A percentile compares a stretch with the other conserved stretches of the same genome.
Evolutionary conservation across 2,888 invertebrate genomes (phyloP).

Genomic region (Campaea margaritaria): DNA sequence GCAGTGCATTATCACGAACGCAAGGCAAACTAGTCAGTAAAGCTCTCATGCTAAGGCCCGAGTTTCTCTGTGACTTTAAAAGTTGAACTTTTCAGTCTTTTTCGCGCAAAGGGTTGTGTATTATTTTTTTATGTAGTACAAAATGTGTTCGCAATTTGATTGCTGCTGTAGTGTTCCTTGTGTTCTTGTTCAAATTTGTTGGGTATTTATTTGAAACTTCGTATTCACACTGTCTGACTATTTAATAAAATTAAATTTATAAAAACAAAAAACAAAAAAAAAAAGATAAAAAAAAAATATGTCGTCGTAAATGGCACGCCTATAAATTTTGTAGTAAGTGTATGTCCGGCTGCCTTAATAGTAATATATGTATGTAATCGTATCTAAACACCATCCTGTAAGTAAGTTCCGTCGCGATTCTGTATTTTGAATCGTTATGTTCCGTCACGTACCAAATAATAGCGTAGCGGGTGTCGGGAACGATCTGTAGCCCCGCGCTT

Average conservation of each 20-base stretch:
- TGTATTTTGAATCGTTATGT: constrained; percentile 38
- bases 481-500: constrained; percentile 20
- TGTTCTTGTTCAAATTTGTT: constrained; percentile 78
- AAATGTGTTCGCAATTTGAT: constrained; percentile 85
- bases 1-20: constrained; percentile 14
- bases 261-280: background rate
- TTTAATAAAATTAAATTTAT: constrained; percentile 55
- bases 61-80: constrained; percentile 75
- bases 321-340: constrained; percentile 63
- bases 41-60: constrained; percentile 53
- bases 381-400: constrained; percentile 65
- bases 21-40: constrained; percentile 32
- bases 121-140: constrained; percentile 85
- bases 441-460: constrained; percentile 81
- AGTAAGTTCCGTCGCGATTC: constrained; percentile 61
- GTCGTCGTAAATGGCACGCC: constrained; percentile 65
- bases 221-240: constrained; percentile 69
- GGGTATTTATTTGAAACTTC: constrained; percentile 79
- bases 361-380: constrained; percentile 55
- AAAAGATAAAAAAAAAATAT: constrained; percentile 57
- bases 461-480: constrained; percentile 58
- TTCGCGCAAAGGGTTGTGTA: constrained; percentile 86
- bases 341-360: constrained; percentile 77
- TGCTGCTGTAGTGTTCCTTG: constrained; percentile 84
- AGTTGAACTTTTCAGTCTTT: constrained; percentile 83